Conservation (phyloP, 2,113 vertebrate species). For the Anoura caudifer region DNA sequence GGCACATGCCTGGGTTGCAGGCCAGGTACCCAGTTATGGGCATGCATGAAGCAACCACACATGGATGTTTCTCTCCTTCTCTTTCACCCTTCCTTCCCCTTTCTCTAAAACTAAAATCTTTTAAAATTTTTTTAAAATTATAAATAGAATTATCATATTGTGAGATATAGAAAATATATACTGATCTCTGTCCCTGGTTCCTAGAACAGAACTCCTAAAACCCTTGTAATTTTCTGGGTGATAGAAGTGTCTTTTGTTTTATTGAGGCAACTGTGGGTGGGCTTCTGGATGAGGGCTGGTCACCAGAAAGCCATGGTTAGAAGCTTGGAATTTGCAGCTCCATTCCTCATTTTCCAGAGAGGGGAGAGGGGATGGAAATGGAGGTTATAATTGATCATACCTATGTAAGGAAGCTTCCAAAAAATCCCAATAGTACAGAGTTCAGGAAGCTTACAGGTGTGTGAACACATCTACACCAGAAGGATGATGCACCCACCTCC, state of each 20-base stretch:
- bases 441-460: neutral
- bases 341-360: neutral
- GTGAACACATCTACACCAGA: neutral
- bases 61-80: neutral
- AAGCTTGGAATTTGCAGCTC: neutral
- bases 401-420: neutral
- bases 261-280: neutral
- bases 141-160: neutral
- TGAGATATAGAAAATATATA: neutral
- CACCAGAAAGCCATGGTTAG: neutral
- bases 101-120: too few species aligned
- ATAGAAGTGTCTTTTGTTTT: neutral
- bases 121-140: neutral
- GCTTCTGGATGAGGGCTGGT: neutral
- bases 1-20: too few species aligned
- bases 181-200: neutral
- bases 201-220: neutral
- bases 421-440: neutral
- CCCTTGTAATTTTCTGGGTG: neutral
- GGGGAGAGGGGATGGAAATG: neutral
- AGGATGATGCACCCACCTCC: neutral
- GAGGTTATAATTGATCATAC: too few species aligned
- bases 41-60: too few species aligned
- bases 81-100: neutral
- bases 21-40: too few species aligned